Evolutionary conservation across 2,888 invertebrate species (phyloP), one percentile per base, ranked within the genome.

Genomic region (Eupithecia vulgata): DNA sequence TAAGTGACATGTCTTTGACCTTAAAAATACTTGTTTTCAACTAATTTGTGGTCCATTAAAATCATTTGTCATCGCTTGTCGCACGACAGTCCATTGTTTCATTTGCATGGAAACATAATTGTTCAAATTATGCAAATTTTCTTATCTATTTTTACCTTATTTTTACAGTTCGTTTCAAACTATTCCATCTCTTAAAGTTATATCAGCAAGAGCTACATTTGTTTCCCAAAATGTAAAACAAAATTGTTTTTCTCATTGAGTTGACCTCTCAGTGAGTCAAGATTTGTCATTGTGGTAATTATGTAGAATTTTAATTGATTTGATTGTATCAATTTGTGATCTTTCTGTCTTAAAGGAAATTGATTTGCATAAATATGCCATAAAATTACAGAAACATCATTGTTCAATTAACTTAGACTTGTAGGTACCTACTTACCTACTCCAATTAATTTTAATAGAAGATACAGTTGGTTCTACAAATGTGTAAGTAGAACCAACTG

Each of bases 41-140:
- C 40, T 30, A 37, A 37, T 52, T 70, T 65, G 65, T 48, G 40
- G 70, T 30, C 68, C 62, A 72, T 72, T 70, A 72, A 69, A 72
- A 67, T 70, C 61, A 77, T 71, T 83, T 85, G 82, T 88, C 85
- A 81, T 81, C 76, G 77, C 81, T 84, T 90, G 89, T 91, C 88
- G 84, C 88, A 89, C 82, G 86, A 82, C 80, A 80, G 67, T 68
- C 90, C 77, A 92, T 91, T 92, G 90, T 91, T 86, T 85, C 81
- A 91, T 91, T 91, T 90, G 91, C 91, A 92, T 91, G 86, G 83
- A 82, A 79, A 81, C 78, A 71, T 87, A 87, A 88, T 88, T 83
- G 79, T 71, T 83, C 81, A 81, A 85, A 87, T 88, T 87, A 90
- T 88, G 86, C 83, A 85, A 84, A 88, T 82, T 67, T 64, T 40